Percentiles rank a stretch among this genome's conserved stretches.
These are phyloP conservation scores for Morpho deidamia DNA, from an alignment of 2,888 invertebrate species.

Conservation along the genomic window DNA sequence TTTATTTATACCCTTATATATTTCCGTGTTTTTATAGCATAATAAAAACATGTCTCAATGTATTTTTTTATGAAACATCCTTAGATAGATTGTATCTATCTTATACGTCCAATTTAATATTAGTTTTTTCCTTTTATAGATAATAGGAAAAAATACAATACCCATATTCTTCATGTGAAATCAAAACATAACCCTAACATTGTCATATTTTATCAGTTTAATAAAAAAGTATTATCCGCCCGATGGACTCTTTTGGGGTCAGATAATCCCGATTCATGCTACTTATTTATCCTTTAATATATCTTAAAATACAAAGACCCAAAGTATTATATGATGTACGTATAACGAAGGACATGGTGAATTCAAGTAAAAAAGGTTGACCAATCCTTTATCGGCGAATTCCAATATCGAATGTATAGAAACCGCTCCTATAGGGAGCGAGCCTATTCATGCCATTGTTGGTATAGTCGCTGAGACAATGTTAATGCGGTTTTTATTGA, in stretches of 20 bases:
- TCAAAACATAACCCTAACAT: neutral
- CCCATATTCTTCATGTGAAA: neutral
- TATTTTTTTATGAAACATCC: no score
- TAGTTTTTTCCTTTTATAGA: no score
- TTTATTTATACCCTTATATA: no score
- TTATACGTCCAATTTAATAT: neutral
- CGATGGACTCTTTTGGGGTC: constrained; percentile 25
- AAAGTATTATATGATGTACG: constrained; percentile 9
- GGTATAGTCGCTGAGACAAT: constrained; percentile 27
- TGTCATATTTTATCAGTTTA: constrained; percentile 17
- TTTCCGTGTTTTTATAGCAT: no score
- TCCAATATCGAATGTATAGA: constrained; percentile 65
- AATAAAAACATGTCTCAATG: no score
- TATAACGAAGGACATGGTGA: constrained; percentile 24
- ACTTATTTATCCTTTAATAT: constrained; percentile 28
- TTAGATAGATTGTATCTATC: neutral
- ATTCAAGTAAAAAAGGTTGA: constrained; percentile 56
- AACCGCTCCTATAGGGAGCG: constrained; percentile 42
- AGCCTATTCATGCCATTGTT: constrained; percentile 47
- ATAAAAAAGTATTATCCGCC: constrained; percentile 31
- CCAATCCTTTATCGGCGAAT: constrained; percentile 66
- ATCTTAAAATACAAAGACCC: constrained; percentile 33
- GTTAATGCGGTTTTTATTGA: constrained; percentile 16
- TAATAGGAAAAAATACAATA: no score
- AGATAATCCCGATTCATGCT: constrained; percentile 27